These are phyloP conservation scores for Puntigrus tetrazona DNA, from an alignment of 2,113 vertebrate genomes.

Conservation along the genomic window DNA sequence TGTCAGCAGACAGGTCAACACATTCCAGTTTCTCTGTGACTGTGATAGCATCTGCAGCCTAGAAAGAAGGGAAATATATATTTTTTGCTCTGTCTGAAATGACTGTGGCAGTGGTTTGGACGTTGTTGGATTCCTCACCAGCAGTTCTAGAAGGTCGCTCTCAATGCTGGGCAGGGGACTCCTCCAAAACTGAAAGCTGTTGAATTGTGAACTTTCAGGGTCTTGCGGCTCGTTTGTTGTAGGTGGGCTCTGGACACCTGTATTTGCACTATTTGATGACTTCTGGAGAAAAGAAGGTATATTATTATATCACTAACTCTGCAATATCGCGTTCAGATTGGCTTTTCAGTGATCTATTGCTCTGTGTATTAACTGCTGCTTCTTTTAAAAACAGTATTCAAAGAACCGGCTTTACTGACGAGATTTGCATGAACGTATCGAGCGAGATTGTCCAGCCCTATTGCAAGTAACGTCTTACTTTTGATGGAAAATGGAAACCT, in stretches of 20 bases:
- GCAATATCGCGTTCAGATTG: no score
- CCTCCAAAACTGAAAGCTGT: constrained; percentile 89
- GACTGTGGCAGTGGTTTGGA: not conserved
- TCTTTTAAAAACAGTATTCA: no score
- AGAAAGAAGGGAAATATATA: not conserved
- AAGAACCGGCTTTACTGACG: no score
- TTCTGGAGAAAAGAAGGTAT: constrained; percentile 16
- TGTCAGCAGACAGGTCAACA: constrained; percentile 39
- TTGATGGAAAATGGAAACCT: constrained; percentile 88
- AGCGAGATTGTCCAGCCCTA: no score
- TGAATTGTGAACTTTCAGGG: constrained; percentile 67
- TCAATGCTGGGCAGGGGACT: constrained; percentile 79
- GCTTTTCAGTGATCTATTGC: no score
- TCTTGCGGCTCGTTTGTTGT: not conserved
- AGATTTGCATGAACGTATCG: no score
- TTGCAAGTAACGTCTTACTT: constrained; percentile 72
- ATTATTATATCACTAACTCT: no score
- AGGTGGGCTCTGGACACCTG: not conserved
- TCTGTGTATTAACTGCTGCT: no score
- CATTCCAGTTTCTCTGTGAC: constrained; percentile 35
- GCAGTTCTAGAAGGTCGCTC: constrained; percentile 77
- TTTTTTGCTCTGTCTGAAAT: not conserved
- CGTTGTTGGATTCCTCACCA: constrained; percentile 74
- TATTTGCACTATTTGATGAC: constrained; percentile 35
- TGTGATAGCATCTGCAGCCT: constrained; percentile 34